These are phyloP conservation scores for Steatocranus sp. DNA, from an alignment of 2,797 vertebrate species.

Conservation along the genomic window DNA sequence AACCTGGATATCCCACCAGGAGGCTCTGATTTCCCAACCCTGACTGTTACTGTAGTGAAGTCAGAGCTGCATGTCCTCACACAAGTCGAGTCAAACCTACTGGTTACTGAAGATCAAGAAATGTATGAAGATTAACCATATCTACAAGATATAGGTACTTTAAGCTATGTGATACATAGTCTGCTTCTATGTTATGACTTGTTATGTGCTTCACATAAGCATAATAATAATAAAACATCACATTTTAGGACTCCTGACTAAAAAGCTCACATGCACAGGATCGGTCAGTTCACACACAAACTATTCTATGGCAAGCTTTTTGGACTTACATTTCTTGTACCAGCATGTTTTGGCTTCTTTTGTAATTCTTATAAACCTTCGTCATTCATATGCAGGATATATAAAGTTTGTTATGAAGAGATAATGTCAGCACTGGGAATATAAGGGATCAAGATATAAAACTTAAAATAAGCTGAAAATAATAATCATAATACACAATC, in stretches of 20 bases:
- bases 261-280: background rate
- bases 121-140: conserved; percentile 29
- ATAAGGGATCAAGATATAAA: background rate
- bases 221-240: background rate
- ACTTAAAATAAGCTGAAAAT: background rate
- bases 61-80: conserved; percentile 51
- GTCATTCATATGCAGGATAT: background rate
- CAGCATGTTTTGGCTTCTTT: background rate
- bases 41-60: conserved; percentile 63
- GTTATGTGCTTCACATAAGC: background rate
- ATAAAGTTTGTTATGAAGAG: background rate
- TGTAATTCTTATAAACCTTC: background rate
- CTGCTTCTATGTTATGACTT: background rate
- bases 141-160: conserved; percentile 13
- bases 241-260: background rate
- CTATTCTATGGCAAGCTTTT: background rate
- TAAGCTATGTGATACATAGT: background rate
- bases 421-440: background rate
- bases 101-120: conserved; percentile 1
- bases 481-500: background rate
- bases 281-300: background rate
- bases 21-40: conserved; percentile 58
- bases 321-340: background rate
- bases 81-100: conserved; percentile 25
- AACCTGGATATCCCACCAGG: conserved; percentile 49